Percentiles rank a stretch among this genome's conserved stretches.
Conservation (phyloP, 2,113 vertebrate genomes). For the Macroglossus sobrinus region DNA sequence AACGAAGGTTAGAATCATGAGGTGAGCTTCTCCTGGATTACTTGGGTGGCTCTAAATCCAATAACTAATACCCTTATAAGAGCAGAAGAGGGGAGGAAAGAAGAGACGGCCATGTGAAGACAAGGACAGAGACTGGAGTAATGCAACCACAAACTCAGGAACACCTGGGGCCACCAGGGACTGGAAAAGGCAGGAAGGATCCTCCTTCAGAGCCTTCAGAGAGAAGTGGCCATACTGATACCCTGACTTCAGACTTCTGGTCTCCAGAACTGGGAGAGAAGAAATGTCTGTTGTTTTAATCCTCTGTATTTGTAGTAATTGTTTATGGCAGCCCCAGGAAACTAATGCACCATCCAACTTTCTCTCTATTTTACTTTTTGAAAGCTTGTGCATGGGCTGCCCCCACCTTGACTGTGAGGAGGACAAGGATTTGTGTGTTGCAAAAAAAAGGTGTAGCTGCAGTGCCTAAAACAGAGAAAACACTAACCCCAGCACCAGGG, state of each 20-base stretch:
- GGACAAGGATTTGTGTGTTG: not conserved
- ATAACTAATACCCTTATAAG: not conserved
- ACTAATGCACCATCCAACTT: rapidly evolving
- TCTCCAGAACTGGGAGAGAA: not conserved
- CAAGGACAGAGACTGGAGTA: not conserved
- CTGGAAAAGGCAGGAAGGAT: not conserved
- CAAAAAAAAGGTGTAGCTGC: too few relatives aligned
- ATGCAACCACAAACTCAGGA: rapidly evolving
- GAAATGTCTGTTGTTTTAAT: not conserved
- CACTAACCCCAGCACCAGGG: not conserved
- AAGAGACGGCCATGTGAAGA: too few relatives aligned
- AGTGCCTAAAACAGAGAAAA: rapidly evolving
- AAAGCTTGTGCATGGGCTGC: not conserved
- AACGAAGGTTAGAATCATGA: not conserved
- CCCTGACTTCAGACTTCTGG: not conserved
- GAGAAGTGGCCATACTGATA: not conserved
- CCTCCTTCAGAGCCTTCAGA: not conserved
- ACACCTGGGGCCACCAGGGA: too few relatives aligned
- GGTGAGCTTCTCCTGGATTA: too few relatives aligned
- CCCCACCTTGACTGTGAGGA: rapidly evolving
- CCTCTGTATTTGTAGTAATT: too few relatives aligned
- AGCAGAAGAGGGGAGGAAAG: not conserved
- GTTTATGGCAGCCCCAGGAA: not conserved
- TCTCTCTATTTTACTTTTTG: not conserved
- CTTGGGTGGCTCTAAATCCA: not conserved